phyloP scores from a whole-genome alignment of 2,888 invertebrate species.

The Stenchaetothrips biformis region DNA sequence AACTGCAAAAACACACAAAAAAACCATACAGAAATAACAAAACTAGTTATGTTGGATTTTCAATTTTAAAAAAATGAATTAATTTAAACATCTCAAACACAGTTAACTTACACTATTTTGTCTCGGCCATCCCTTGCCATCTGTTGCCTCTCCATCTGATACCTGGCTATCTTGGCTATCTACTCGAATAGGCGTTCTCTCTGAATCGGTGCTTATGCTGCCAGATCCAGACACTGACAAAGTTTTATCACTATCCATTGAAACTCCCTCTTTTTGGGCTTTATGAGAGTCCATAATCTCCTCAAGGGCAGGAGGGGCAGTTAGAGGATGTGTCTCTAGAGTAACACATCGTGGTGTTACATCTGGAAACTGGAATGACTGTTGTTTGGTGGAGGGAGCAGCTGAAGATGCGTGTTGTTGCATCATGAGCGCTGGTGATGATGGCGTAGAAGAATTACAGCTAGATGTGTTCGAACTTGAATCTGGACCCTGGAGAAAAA shows the following conservation, averaged over 20 bases:
- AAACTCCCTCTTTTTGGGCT: not conserved
- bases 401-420: constrained; percentile 42
- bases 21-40: not conserved
- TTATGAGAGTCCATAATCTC: constrained; percentile 49
- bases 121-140: constrained; percentile 58
- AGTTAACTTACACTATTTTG: constrained; percentile 68
- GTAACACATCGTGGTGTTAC: constrained; percentile 59
- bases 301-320: constrained; percentile 46
- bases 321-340: constrained; percentile 53
- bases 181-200: constrained; percentile 70
- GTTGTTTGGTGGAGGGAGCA: constrained; percentile 41
- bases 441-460: constrained; percentile 94
- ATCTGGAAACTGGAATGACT: constrained; percentile 47
- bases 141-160: constrained; percentile 56
- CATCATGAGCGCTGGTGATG: constrained; percentile 75
- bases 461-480: constrained; percentile 92
- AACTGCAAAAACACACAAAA: constrained; percentile 51
- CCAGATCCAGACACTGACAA: constrained; percentile 66
- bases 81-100: no score
- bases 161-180: constrained; percentile 80
- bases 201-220: constrained; percentile 75
- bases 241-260: constrained; percentile 47
- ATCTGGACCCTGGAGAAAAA: constrained; percentile 55
- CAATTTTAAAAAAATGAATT: no score
- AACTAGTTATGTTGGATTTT: not conserved